Base-by-base conservation (phyloP, 2,888 invertebrate species). In the Baronia brevicornis region DNA sequence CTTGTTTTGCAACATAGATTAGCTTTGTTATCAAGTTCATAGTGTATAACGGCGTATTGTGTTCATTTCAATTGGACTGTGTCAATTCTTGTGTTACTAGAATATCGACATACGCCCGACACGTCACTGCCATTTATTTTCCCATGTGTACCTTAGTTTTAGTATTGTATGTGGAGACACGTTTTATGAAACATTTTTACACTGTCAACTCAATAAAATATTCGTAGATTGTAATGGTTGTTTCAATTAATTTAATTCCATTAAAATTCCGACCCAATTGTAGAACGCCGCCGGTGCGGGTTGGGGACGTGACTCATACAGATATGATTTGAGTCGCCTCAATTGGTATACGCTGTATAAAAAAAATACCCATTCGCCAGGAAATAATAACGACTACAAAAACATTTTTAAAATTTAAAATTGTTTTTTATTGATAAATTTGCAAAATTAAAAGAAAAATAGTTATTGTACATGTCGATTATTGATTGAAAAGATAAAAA, bases 1-100 rank as follows among this genome's bases (percentile, higher is more conserved):
- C 71, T 61, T 65, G 51, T 57, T 74, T 75, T 67, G 70, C 68
- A 61, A 66, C 51, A 47, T 64, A 66, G 52, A 63, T 58, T n/a
- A 54, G 72, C 69, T 71, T 66, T 46, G 48, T 64, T 67, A 60
- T 61, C n/a, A n/a, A 60, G 39, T 51, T 57, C 56, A 54, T 38
- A 44, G 46, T 51, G 57, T 65, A 62, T n/a, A n/a, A n/a, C 60
- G 60, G 56, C 54, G 60, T 75, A 74, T 70, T 75, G 63, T 72
- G 70, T 75, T 77, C 63, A 63, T 70, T 74, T 59, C 53, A 67
- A 78, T 62, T 75, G 82, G 87, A 87, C 86, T 88, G 87, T 86
- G 88, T 88, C 88, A 85, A 85, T 88, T 88, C 88, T 88, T 85
- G 75, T 84, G 65, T 71, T 82, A 75, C 85, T 87, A 88, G 88